Conservation (phyloP, 2,888 invertebrate species). For the Lasioglossum leucozonium region DNA sequence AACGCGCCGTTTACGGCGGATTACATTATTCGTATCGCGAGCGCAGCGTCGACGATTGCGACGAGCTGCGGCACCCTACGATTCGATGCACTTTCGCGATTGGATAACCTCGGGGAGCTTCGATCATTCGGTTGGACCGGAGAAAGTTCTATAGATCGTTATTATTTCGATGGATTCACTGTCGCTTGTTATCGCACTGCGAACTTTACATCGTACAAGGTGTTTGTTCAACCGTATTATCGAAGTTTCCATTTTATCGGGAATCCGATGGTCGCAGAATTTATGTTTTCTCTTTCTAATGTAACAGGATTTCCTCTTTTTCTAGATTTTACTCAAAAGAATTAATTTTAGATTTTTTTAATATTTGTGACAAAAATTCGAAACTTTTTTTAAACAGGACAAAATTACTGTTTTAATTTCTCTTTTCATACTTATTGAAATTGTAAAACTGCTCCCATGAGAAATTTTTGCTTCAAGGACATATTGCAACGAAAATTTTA, state of each 20-base stretch:
- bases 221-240: not conserved
- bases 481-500: no score
- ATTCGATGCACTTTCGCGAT: constrained; percentile 49
- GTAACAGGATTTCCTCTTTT: no score
- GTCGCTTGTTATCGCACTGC: not conserved
- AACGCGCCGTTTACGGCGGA: not conserved
- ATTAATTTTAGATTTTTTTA: no score
- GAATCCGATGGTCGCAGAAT: no score
- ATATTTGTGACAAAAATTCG: no score
- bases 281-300: no score
- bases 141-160: constrained; percentile 20
- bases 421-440: no score
- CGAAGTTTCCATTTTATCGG: not conserved
- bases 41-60: not conserved
- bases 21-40: constrained; percentile 23
- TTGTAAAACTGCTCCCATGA: no score
- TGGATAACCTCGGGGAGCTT: constrained; percentile 4
- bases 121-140: not conserved
- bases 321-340: no score
- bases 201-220: not conserved
- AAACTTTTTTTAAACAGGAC: no score
- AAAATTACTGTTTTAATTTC: no score
- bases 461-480: no score
- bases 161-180: not conserved
- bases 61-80: constrained; percentile 32